A percentile compares a stretch with the other conserved stretches of the same genome.
phyloP scores from a whole-genome alignment of 2,113 vertebrate species.

The Pangasianodon hypophthalmus region DNA sequence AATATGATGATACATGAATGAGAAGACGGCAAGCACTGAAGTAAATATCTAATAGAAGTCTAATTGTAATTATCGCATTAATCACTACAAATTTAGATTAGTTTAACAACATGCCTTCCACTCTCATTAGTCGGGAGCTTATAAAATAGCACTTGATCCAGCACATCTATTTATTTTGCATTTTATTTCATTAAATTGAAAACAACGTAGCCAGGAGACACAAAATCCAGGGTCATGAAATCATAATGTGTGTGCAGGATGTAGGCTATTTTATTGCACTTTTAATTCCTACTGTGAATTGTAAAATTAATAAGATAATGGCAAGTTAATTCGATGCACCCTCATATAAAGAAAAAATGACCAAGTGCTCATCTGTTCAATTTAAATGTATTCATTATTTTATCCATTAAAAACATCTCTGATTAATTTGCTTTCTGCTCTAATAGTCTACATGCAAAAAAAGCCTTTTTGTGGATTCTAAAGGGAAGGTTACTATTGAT shows the following conservation, averaged over 20 bases:
- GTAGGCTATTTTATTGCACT: not conserved
- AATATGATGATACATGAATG: not conserved
- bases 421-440: not conserved
- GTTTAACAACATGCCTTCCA: not conserved
- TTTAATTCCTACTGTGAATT: too few relatives aligned
- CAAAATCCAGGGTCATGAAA: not conserved
- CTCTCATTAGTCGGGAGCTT: not conserved
- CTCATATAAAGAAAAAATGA: not conserved
- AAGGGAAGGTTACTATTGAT: not conserved
- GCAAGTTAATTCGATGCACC: not conserved
- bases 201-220: not conserved
- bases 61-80: not conserved
- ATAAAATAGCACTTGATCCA: not conserved
- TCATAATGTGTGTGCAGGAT: not conserved
- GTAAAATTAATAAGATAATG: not conserved
- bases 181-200: not conserved
- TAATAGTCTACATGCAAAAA: not conserved
- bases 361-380: not conserved
- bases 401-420: not conserved
- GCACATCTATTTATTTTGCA: not conserved
- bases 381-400: not conserved
- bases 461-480: not conserved
- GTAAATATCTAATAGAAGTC: not conserved
- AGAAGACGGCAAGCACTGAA: not conserved
- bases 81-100: not conserved